A percentile compares a stretch with the other conserved stretches of the same genome.
Conservation (phyloP, 2,797 vertebrate genomes). For the Yasuhikotakia modesta region DNA sequence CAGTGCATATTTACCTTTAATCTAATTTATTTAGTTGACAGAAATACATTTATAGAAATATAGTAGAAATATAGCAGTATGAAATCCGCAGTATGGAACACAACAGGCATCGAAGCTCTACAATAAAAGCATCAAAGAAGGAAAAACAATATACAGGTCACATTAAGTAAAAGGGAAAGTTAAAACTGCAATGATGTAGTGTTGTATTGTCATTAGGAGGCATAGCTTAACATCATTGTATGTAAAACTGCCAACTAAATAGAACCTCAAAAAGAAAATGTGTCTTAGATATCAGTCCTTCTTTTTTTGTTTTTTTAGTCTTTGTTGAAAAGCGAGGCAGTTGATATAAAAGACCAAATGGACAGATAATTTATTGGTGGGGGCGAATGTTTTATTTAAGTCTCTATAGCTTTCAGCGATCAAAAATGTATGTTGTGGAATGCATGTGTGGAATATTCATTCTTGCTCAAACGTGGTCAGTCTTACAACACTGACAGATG, state of each 20-base stretch:
- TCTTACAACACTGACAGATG: too few species aligned
- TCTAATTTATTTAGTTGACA: neutral
- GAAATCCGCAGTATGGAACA: neutral
- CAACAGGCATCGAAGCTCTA: neutral
- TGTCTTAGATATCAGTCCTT: constrained; percentile 18
- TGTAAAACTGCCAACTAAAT: constrained; percentile 67
- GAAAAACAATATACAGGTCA: neutral
- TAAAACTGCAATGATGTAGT: neutral
- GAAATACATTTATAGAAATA: neutral
- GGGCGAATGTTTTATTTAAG: neutral
- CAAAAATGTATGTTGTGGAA: neutral
- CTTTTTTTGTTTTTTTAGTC: neutral
- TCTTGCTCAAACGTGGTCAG: too few species aligned
- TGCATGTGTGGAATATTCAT: neutral
- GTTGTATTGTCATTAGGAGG: neutral
- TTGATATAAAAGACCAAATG: constrained; percentile 55
- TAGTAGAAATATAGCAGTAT: too few species aligned
- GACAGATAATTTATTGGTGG: constrained; percentile 4
- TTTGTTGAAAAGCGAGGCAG: neutral
- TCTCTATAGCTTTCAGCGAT: neutral
- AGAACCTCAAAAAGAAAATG: constrained; percentile 58
- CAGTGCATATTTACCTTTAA: neutral
- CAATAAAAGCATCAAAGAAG: neutral
- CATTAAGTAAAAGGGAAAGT: neutral
- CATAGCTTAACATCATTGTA: neutral